Conservation (phyloP, 92 coral and sea anemone genomes). For the Chrysogorgia sp. region DNA sequence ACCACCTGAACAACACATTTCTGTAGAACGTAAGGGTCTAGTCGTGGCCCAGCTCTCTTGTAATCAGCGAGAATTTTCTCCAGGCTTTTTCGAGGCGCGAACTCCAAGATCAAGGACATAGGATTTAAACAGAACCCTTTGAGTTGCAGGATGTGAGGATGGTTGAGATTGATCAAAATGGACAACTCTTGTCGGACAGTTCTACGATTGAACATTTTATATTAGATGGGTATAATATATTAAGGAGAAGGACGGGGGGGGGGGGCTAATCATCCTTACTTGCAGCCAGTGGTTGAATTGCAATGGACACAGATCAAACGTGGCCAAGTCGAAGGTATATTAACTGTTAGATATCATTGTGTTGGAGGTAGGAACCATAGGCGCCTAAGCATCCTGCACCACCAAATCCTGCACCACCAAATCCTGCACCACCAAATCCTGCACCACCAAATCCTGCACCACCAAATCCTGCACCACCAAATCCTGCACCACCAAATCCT, state of each 20-base stretch:
- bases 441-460: too few species aligned
- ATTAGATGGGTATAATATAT: neutral
- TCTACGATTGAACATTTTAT: slow-evolving; percentile 43
- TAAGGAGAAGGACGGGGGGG: neutral
- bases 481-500: too few species aligned
- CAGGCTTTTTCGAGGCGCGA: slow-evolving; percentile 92
- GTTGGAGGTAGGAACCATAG: too few species aligned
- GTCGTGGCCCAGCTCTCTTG: slow-evolving; percentile 81
- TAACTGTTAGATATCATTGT: neutral
- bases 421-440: too few species aligned
- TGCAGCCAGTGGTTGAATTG: too few species aligned
- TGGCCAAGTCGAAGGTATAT: too few species aligned
- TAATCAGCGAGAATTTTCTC: slow-evolving; percentile 81
- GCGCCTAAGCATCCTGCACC: too few species aligned
- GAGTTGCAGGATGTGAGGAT: slow-evolving; percentile 81
- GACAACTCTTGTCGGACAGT: slow-evolving; percentile 96
- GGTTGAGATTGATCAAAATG: slow-evolving; percentile 83
- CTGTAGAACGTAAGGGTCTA: slow-evolving; percentile 88
- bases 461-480: too few species aligned
- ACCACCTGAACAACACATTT: slow-evolving; percentile 93
- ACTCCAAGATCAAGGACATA: slow-evolving; percentile 87
- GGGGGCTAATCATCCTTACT: too few species aligned
- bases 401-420: too few species aligned
- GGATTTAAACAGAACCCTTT: slow-evolving; percentile 94
- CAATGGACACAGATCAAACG: too few species aligned